Percentiles rank a stretch among this genome's conserved stretches.
These are phyloP conservation scores for Scaptodrosophila lebanonensis DNA, from an alignment of 1,140 invertebrate genomes.

Conservation along the genomic window DNA sequence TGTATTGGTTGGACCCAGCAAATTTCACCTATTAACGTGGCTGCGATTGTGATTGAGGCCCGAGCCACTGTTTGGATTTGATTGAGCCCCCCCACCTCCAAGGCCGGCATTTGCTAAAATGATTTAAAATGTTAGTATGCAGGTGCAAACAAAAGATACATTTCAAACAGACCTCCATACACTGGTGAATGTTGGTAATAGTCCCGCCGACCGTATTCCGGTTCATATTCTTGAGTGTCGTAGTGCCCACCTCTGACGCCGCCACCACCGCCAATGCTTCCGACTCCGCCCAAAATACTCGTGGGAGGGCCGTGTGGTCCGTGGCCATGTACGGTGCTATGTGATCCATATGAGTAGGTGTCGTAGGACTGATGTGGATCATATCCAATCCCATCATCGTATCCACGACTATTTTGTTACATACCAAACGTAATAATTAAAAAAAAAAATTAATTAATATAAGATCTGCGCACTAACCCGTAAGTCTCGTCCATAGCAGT, in stretches of 20 bases:
- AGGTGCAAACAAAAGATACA: not conserved
- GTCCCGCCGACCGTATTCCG: constrained; percentile 63
- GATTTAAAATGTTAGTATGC: too few relatives aligned
- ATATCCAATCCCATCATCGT: constrained; percentile 66
- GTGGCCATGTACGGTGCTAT: constrained; percentile 46
- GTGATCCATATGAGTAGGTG: constrained; percentile 48
- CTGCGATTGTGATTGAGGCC: constrained; percentile 73
- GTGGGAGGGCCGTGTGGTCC: constrained; percentile 41
- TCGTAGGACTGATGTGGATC: constrained; percentile 66
- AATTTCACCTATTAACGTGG: constrained; percentile 76
- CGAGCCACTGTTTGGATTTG: constrained; percentile 27
- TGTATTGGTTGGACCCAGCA: constrained; percentile 45
- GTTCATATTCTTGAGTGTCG: constrained; percentile 62
- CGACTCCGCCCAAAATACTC: constrained; percentile 46
- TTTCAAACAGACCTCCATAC: constrained; percentile 48
- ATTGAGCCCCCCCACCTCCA: not conserved
- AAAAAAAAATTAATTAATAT: not conserved
- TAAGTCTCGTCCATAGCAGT: constrained; percentile 88
- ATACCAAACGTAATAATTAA: not conserved
- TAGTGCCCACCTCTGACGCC: constrained; percentile 52
- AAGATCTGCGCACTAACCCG: constrained; percentile 76
- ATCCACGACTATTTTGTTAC: constrained; percentile 48
- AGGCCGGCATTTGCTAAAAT: constrained; percentile 23
- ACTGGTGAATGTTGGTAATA: constrained; percentile 72
- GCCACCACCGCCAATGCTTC: constrained; percentile 39